A percentile compares a stretch with the other conserved stretches of the same genome.
Conservation (phyloP, 2,888 invertebrate genomes). For the Calliphora vomitoria region DNA sequence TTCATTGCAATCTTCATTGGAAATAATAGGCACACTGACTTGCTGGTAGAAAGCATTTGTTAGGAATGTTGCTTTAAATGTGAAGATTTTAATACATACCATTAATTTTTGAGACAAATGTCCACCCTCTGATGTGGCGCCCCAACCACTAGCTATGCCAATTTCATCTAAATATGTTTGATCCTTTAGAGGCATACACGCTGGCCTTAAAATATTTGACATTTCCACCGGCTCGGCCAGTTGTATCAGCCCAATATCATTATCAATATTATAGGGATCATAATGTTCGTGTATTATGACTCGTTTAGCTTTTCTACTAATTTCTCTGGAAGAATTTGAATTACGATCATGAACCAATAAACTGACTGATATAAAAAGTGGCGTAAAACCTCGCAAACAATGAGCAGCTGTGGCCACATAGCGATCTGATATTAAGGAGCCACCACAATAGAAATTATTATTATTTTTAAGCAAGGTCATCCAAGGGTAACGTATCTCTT, state of each 20-base stretch:
- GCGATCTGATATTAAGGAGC: constrained; percentile 89
- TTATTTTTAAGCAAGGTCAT: constrained; percentile 88
- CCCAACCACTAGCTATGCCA: constrained; percentile 89
- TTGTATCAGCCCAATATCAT: constrained; percentile 92
- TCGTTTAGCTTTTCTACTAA: constrained; percentile 75
- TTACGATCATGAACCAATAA: constrained; percentile 86
- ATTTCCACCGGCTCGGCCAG: constrained; percentile 87
- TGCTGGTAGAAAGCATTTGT: constrained; percentile 85
- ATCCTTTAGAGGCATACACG: constrained; percentile 88
- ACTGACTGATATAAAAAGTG: constrained; percentile 86
- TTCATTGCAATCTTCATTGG: constrained; percentile 85
- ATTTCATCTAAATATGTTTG: constrained; percentile 80
- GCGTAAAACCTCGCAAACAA: constrained; percentile 88
- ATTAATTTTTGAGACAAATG: constrained; percentile 87
- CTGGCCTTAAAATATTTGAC: constrained; percentile 88
- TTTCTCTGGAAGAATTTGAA: constrained; percentile 40
- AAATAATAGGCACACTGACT: constrained; percentile 89
- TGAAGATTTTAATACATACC: constrained; percentile 43
- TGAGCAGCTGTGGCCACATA: constrained; percentile 92
- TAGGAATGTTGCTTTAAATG: background rate
- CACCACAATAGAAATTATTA: constrained; percentile 90
- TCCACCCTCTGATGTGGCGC: constrained; percentile 89
- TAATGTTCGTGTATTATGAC: constrained; percentile 88
- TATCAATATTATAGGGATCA: constrained; percentile 90
- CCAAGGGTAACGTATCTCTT: constrained; percentile 89